These are phyloP conservation scores for Herpailurus yagouaroundi DNA, from an alignment of 2,113 vertebrate species.

Conservation along the genomic window DNA sequence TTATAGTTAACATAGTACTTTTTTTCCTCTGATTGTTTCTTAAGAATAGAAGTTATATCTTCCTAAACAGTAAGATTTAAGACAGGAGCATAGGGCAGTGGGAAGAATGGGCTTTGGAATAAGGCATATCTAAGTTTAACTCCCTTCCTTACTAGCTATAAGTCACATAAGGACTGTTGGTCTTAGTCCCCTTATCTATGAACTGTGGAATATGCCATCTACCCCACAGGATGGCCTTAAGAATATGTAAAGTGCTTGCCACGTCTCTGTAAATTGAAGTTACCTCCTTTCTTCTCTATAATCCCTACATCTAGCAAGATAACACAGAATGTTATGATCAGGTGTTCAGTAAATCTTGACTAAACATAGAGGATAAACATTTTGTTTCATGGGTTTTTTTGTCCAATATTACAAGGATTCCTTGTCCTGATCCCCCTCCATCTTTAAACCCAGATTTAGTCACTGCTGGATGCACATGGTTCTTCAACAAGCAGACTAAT, in stretches of 20 bases:
- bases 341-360: slow-evolving; percentile 42
- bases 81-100: not conserved
- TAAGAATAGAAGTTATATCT: slow-evolving; percentile 3
- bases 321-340: slow-evolving; percentile 39
- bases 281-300: slow-evolving; percentile 10
- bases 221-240: slow-evolving; percentile 6
- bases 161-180: not conserved
- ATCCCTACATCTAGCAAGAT: slow-evolving; percentile 27
- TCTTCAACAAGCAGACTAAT: slow-evolving; percentile 31
- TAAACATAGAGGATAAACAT: slow-evolving; percentile 56
- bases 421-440: not conserved
- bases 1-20: slow-evolving; percentile 35
- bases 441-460: slow-evolving; percentile 56
- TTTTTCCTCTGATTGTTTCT: slow-evolving; percentile 31
- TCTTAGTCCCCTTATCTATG: slow-evolving; percentile 27
- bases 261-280: slow-evolving; percentile 49
- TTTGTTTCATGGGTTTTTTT: slow-evolving; percentile 11
- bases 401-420: slow-evolving; percentile 3
- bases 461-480: not conserved
- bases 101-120: not conserved
- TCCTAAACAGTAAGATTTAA: slow-evolving; percentile 48
- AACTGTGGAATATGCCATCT: not conserved
- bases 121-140: slow-evolving; percentile 14
- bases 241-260: slow-evolving; percentile 11
- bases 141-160: not conserved